A percentile compares a stretch with the other conserved stretches of the same genome.
Evolutionary conservation across 2,888 invertebrate species (phyloP).

Genomic region (Acronicta aceris): DNA sequence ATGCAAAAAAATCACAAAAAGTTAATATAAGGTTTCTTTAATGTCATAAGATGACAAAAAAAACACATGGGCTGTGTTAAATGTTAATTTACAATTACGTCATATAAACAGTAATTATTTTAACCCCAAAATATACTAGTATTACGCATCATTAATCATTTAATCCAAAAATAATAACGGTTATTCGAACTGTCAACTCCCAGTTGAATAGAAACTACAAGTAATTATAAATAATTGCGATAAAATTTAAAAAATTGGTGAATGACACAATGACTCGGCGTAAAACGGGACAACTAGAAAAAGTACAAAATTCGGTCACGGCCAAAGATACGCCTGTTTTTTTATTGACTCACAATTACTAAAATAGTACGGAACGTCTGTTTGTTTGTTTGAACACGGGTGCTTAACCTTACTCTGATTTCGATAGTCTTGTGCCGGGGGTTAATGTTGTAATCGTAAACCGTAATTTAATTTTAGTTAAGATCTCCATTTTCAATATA

Average conservation of each 20-base stretch:
- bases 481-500: too few relatives aligned
- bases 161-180: constrained; percentile 28
- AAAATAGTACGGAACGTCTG: constrained; percentile 26
- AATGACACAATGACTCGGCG: constrained; percentile 29
- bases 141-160: constrained; percentile 39
- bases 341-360: constrained; percentile 15
- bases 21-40: too few relatives aligned
- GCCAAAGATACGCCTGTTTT: constrained; percentile 34
- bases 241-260: constrained; percentile 37
- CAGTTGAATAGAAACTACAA: constrained; percentile 30
- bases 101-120: background rate
- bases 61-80: too few relatives aligned
- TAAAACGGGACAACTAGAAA: constrained; percentile 25
- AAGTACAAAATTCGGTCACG: constrained; percentile 47
- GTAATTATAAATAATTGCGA: constrained; percentile 52
- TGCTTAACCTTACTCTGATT: constrained; percentile 29
- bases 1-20: too few relatives aligned
- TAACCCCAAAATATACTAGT: constrained; percentile 1
- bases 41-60: too few relatives aligned
- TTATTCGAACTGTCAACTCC: constrained; percentile 36
- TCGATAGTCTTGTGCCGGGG: constrained; percentile 10
- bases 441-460: constrained; percentile 11
- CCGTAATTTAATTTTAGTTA: background rate
- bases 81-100: background rate
- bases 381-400: constrained; percentile 43